Evolutionary conservation across 2,888 invertebrate genomes (phyloP), one percentile per base, ranked within the genome.

Genomic region (Ornithoptera priamus): DNA sequence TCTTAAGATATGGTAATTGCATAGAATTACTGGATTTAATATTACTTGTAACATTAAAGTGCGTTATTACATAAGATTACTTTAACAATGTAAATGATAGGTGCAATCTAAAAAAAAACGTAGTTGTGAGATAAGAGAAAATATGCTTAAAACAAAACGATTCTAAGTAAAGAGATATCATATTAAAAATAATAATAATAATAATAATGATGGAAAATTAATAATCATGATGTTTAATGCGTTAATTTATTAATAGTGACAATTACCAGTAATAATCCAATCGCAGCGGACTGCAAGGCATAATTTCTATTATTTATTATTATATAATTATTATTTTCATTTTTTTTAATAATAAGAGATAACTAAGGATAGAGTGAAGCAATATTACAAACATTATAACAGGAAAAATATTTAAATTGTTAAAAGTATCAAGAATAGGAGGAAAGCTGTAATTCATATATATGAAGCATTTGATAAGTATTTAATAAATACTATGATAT

Each of bases 201-300:
- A 78, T 78, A 77, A 82, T 77, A 72, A 76, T 66, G 69, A 50
- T 53, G 30, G 58, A 75, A 78, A 82, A 81, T 78, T 76, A 80
- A 77, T 81, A 82, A 80, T 78, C 69, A 82, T 83, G 84, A 79
- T 80, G 80, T 75, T 62, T 39, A 39, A 79, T 79, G 77, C 75
- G 74, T 85, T 87, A 78, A 77, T 78, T 81, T 78, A 91, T 92
- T 82, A 77, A 10, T 77, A 80, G 78, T 82, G 76, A 78, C 75
- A 80, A 93, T 95, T 95, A 95, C 95, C 95, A 95, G 94, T 92
- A 95, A 93, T 88, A 95, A 93, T 95, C 95, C 95, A 88, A 95
- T 94, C 89, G 95, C 94, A 91, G 95, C 95, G 88, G 95, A 95
- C 95, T 95, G 95, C 93, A 93, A 93, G 93, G 93, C 91, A 93